Percentiles rank a stretch among this genome's conserved stretches.
phyloP scores from a whole-genome alignment of 2,797 vertebrate genomes.

The Arnoldichthys spilopterus region DNA sequence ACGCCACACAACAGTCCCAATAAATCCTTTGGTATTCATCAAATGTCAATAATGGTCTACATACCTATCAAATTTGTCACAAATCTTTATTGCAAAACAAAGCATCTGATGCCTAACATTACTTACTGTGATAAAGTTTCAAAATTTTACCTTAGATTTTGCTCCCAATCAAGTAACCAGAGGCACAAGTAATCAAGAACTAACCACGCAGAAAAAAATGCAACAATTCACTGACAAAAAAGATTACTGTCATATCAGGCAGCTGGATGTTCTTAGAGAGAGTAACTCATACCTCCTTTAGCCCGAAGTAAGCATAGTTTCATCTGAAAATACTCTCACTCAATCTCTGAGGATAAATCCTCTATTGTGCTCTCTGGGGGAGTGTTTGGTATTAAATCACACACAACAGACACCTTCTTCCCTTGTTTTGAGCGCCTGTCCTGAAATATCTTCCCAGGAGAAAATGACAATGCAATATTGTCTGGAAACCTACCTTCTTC shows the following conservation, averaged over 20 bases:
- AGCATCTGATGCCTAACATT: conserved; percentile 15
- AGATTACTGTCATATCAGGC: conserved; percentile 41
- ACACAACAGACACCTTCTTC: conserved; percentile 43
- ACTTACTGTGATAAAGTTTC: conserved; percentile 14
- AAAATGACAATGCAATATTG: conserved; percentile 40
- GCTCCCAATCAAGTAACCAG: conserved; percentile 22
- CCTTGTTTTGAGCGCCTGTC: conserved; percentile 25
- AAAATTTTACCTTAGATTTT: conserved; percentile 9
- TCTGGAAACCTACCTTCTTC: conserved; percentile 9
- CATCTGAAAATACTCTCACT: conserved; percentile 16
- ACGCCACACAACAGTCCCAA: conserved; percentile 7
- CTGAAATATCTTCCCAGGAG: conserved; percentile 33
- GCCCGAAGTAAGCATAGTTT: conserved; percentile 46
- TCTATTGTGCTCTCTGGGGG: conserved; percentile 43
- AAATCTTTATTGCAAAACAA: conserved; percentile 13
- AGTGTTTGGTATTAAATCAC: conserved; percentile 39
- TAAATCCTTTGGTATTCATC: conserved; percentile 18
- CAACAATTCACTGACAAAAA: conserved; percentile 14
- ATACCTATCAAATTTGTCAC: conserved; percentile 22
- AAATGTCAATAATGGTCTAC: conserved; percentile 12
- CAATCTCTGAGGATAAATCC: conserved; percentile 41
- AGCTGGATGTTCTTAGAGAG: conserved; percentile 36
- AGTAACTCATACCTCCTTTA: conserved; percentile 40
- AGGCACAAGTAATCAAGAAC: conserved; percentile 20
- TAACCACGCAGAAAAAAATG: conserved; percentile 13